Base-by-base conservation (phyloP, 1,140 invertebrate species). In the Lordiphosa mommai region DNA sequence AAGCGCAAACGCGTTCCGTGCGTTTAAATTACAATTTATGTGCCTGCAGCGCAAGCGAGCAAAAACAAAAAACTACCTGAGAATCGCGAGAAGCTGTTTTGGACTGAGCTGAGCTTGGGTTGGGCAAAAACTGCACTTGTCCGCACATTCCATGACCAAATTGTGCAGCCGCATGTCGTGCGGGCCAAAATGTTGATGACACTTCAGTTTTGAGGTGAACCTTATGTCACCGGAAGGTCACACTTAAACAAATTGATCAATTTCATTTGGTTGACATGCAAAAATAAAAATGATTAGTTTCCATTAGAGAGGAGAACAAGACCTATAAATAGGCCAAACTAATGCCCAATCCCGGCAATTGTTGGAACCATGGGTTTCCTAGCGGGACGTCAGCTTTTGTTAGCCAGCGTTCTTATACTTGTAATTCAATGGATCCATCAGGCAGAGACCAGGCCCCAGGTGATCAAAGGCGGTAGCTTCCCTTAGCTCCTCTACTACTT, bases 11-110 rank as follows among this genome's bases (percentile, higher is more conserved):
- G 40, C 47, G 72, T 32, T 40, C 43, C 47, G 58, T 57, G 59
- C 53, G 70, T 41, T 73, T 76, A 82, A 82, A 57, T 69, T 74
- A 55, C 71, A 65, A 80, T 82, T 67, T 82, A 80, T 84, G 57
- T 48, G 66, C 58, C 64, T 27, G 56, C 36, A 40, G 69, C 70
- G 7, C 12, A 13, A 13, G 10, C 13, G 43, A 29, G 38, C 27
- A 52, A 44, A 40, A 37, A 37, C 16, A 32, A 29, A 43, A 58
- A 71, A 71, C 61, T 71, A 76, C 77, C 66, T 80, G 12, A 23
- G 7, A 10, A 17, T 50, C 65, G 40, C 56, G 70, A 70, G 65
- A 44, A 27, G 38, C 17, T 40, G 48, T 56, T 17, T 51, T 27
- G 33, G 10, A 33, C 40, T 55, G 51, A 16, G 46, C 16, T 44